Conservation (phyloP, 2,888 invertebrate genomes). For the Eupsilia transversa region DNA sequence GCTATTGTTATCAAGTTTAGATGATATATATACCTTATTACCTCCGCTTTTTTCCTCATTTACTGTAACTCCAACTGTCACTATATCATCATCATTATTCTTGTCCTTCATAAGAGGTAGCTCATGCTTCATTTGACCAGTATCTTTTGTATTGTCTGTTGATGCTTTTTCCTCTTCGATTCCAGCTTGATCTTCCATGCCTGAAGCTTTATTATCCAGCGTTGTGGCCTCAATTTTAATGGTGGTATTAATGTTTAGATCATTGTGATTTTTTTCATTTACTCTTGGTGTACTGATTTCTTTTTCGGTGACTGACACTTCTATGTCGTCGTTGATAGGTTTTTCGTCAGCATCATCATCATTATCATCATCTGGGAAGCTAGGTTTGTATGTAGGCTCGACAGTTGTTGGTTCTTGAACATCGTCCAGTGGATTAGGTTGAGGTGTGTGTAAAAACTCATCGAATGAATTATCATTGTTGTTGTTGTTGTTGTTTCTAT, state of each 20-base stretch:
- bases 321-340: not conserved
- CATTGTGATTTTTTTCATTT: not conserved
- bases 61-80: not conserved
- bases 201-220: not conserved
- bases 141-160: not conserved
- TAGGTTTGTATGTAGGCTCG: not conserved
- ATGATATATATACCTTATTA: not conserved
- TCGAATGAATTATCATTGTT: too few species aligned
- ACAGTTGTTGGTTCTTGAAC: not conserved
- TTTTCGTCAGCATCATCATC: not conserved
- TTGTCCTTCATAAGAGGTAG: not conserved
- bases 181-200: not conserved
- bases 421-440: too few species aligned
- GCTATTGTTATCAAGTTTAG: not conserved
- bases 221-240: not conserved
- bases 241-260: not conserved
- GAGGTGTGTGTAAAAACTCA: too few species aligned
- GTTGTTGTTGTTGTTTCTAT: not conserved
- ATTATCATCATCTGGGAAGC: conserved; percentile 8
- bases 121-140: not conserved
- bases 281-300: not conserved
- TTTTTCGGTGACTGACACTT: not conserved
- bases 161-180: not conserved
- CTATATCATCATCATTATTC: not conserved
- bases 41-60: not conserved